Conservation (phyloP, 2,888 invertebrate species). For the Lobophora halterata region DNA sequence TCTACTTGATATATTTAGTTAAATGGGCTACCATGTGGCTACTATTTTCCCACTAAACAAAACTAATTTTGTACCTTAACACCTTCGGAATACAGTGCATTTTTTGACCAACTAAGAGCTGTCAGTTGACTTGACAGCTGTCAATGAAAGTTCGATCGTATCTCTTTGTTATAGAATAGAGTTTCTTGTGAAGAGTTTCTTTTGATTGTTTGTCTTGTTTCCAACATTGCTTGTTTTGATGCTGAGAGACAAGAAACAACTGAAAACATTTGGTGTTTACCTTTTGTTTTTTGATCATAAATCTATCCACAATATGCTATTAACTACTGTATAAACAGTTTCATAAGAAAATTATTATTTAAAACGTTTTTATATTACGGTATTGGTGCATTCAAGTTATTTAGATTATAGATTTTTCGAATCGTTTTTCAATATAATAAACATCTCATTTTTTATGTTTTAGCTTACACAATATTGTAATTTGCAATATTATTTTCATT, state of each 20-base stretch:
- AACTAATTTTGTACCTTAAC: constrained; percentile 35
- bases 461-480: too few relatives aligned
- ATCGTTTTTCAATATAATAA: too few relatives aligned
- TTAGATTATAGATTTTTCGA: too few relatives aligned
- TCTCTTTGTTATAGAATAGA: not conserved
- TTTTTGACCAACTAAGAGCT: constrained; percentile 2
- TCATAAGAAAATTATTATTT: too few relatives aligned
- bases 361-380: too few relatives aligned
- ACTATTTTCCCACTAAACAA: constrained; percentile 19
- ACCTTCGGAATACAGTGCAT: constrained; percentile 6
- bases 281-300: constrained; percentile 51
- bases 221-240: constrained; percentile 48
- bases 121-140: not conserved
- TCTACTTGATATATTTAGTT: constrained; percentile 67
- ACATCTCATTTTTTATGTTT: too few relatives aligned
- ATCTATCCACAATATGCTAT: constrained; percentile 49
- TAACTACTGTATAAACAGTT: too few relatives aligned
- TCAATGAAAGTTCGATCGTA: constrained; percentile 11
- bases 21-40: constrained; percentile 61
- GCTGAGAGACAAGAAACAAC: constrained; percentile 67
- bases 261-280: constrained; percentile 52
- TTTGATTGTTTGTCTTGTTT: constrained; percentile 22
- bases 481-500: too few relatives aligned
- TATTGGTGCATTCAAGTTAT: too few relatives aligned
- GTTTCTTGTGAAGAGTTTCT: not conserved